phyloP scores from a whole-genome alignment of 2,888 invertebrate species.

The Apodemia hepburni region DNA sequence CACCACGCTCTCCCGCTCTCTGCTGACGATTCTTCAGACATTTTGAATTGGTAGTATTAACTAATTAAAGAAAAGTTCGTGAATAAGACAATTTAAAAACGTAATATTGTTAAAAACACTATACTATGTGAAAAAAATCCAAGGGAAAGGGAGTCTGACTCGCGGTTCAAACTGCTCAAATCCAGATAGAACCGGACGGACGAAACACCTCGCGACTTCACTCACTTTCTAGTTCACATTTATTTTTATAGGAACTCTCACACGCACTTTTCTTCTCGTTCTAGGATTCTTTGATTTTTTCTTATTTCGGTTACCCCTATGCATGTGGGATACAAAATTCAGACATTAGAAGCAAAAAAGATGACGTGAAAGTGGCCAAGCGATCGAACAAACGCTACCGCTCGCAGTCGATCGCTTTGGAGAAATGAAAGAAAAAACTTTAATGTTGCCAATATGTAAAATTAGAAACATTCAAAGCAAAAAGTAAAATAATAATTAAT shows the following conservation, averaged over 20 bases:
- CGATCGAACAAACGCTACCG: conserved; percentile 65
- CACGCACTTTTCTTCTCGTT: conserved; percentile 68
- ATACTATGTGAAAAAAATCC: conserved; percentile 53
- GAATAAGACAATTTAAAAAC: conserved; percentile 45
- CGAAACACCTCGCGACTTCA: conserved; percentile 59
- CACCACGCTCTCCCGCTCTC: conserved; percentile 88
- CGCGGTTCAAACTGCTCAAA: conserved; percentile 64
- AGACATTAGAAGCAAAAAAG: conserved; percentile 71
- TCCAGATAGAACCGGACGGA: conserved; percentile 76
- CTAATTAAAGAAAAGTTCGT: conserved; percentile 52
- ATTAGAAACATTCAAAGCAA: neutral
- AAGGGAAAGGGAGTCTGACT: conserved; percentile 55
- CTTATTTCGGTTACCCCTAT: conserved; percentile 70
- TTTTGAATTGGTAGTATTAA: conserved; percentile 61
- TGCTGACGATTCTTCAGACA: conserved; percentile 96
- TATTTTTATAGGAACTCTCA: conserved; percentile 46
- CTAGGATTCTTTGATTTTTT: conserved; percentile 72
- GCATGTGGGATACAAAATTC: conserved; percentile 73
- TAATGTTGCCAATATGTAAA: conserved; percentile 28
- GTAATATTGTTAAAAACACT: conserved; percentile 54
- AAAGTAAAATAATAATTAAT: no score
- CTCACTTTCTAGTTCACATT: conserved; percentile 72
- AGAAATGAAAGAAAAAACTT: conserved; percentile 54
- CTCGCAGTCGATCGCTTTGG: conserved; percentile 48
- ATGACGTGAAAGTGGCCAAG: conserved; percentile 75